Percentiles rank a stretch among this genome's conserved stretches.
These are phyloP conservation scores for Piscicola geometra DNA, from an alignment of 2,888 invertebrate genomes.

Conservation along the genomic window DNA sequence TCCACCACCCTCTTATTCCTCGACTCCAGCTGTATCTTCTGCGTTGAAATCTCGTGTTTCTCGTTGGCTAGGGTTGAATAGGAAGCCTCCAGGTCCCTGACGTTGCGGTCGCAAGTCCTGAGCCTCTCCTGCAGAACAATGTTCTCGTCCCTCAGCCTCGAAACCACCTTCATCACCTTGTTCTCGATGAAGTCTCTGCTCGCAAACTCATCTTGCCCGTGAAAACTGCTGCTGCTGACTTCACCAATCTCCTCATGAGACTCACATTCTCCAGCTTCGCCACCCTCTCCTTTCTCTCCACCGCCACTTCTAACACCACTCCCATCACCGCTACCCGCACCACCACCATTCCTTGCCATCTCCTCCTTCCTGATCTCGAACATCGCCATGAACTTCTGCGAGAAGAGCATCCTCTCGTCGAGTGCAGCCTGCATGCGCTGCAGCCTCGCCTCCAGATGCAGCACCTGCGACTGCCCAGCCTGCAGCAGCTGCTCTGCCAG, in stretches of 20 bases:
- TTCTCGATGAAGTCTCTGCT: conserved; percentile 17
- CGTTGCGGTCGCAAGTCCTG: background rate
- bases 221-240: background rate
- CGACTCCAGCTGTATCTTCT: conserved; percentile 12
- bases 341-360: too few relatives aligned
- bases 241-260: background rate
- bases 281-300: background rate
- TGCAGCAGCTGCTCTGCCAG: conserved; percentile 31
- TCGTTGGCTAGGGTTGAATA: background rate
- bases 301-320: background rate
- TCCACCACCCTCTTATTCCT: background rate
- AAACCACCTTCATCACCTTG: conserved; percentile 1
- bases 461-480: conserved; percentile 24
- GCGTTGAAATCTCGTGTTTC: background rate
- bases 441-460: conserved; percentile 25
- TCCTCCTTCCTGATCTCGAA: conserved; percentile 13
- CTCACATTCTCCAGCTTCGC: background rate
- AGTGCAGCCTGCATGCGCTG: conserved; percentile 26
- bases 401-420: conserved; percentile 7
- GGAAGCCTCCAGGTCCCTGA: background rate
- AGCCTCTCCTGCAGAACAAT: background rate
- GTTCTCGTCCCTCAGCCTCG: conserved; percentile 17
- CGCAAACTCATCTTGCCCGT: background rate
- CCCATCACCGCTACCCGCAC: too few relatives aligned
- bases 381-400: conserved; percentile 14